Conservation (phyloP, 1,140 invertebrate genomes). For the Brachionus paranguensis region DNA sequence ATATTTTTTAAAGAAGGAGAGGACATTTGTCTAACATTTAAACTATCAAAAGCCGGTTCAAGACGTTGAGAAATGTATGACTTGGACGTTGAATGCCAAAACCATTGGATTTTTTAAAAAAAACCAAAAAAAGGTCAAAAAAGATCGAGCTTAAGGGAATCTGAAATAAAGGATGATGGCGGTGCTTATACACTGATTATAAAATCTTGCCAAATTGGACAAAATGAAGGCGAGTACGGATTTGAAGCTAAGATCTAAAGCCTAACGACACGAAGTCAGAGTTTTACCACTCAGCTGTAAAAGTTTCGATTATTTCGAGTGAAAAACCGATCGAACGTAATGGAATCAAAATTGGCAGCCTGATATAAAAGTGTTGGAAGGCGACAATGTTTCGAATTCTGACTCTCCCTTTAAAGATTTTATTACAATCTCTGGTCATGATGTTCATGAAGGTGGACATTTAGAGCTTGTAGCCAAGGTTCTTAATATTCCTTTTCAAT, state of each 20-base stretch:
- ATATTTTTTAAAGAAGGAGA: constrained; percentile 14
- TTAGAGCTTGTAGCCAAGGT: background rate
- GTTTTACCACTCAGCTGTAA: background rate
- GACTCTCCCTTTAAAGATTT: too few species aligned
- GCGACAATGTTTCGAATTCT: too few species aligned
- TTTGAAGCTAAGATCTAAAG: background rate
- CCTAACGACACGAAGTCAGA: background rate
- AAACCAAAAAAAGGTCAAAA: background rate
- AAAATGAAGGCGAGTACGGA: background rate
- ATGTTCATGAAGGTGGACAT: background rate
- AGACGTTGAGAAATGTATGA: background rate
- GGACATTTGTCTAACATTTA: background rate
- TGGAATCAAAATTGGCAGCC: constrained; percentile 18
- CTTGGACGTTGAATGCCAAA: background rate
- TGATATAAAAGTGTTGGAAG: background rate
- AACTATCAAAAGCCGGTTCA: background rate
- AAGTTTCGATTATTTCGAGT: background rate
- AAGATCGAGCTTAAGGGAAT: background rate
- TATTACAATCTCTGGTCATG: background rate
- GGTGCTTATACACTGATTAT: background rate
- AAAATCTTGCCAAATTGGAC: background rate
- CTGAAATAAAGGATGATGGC: background rate
- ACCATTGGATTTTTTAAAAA: background rate
- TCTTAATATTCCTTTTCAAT: background rate
- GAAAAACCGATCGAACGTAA: background rate